A percentile compares a stretch with the other conserved stretches of the same genome.
Evolutionary conservation across 2,888 invertebrate species (phyloP).

Genomic region (Drosophila stalkeri): DNA sequence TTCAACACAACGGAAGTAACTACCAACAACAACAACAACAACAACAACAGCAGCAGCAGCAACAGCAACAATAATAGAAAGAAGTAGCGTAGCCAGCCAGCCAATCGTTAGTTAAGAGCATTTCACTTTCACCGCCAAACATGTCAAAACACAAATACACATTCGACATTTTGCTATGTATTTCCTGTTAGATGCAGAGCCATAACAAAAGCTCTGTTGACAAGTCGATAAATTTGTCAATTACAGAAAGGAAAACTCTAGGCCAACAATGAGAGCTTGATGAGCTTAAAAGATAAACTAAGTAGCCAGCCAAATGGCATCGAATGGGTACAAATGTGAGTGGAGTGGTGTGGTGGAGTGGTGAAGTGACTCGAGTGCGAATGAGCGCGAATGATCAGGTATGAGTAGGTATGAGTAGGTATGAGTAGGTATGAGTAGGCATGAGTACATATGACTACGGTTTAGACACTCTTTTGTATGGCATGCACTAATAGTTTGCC

Average conservation of each 20-base stretch:
- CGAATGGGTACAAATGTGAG: slow-evolving; percentile 19
- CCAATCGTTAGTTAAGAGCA: slow-evolving; percentile 56
- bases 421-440: neutral
- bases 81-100: slow-evolving; percentile 8
- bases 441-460: slow-evolving; percentile 3
- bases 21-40: slow-evolving; percentile 19
- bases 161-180: slow-evolving; percentile 67
- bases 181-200: slow-evolving; percentile 69
- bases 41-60: slow-evolving; percentile 26
- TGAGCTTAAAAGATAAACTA: slow-evolving; percentile 80
- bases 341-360: neutral
- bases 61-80: slow-evolving; percentile 16
- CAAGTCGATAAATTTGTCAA: slow-evolving; percentile 69
- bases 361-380: neutral
- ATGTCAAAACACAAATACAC: slow-evolving; percentile 74
- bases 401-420: slow-evolving; percentile 3
- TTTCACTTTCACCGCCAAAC: slow-evolving; percentile 82
- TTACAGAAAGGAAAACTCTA: slow-evolving; percentile 58
- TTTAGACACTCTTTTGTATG: slow-evolving; percentile 25
- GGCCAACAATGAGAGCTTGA: slow-evolving; percentile 57
- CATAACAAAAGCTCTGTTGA: slow-evolving; percentile 57
- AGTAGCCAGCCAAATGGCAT: slow-evolving; percentile 47
- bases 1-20: slow-evolving; percentile 61
- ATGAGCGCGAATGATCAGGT: neutral
- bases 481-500: slow-evolving; percentile 66